Evolutionary conservation across 2,888 invertebrate species (phyloP).

Genomic region (Ectemnius lituratus): DNA sequence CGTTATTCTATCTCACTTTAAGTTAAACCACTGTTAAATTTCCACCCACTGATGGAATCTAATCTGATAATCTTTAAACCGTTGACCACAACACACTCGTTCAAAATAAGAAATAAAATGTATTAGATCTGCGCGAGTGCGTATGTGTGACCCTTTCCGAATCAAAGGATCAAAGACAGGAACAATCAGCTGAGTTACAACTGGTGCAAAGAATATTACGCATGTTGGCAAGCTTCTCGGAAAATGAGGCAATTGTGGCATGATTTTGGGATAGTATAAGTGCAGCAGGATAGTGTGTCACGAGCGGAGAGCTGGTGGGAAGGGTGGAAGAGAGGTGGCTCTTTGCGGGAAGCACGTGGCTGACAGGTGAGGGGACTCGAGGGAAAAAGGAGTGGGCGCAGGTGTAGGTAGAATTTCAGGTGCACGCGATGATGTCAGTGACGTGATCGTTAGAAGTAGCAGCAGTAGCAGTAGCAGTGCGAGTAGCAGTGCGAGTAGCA

Average conservation of each 20-base stretch:
- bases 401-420: background rate
- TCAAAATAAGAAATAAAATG: too few species aligned
- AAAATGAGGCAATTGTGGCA: background rate
- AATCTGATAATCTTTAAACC: too few species aligned
- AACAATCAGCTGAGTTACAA: background rate
- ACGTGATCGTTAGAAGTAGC: background rate
- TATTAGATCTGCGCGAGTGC: too few species aligned
- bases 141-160: too few species aligned
- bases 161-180: too few species aligned
- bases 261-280: background rate
- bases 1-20: too few species aligned
- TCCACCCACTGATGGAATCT: too few species aligned
- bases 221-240: background rate
- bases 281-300: background rate
- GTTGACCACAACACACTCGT: too few species aligned
- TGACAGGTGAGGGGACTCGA: background rate
- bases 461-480: background rate
- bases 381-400: background rate
- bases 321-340: background rate
- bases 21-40: too few species aligned
- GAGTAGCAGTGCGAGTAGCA: too few species aligned
- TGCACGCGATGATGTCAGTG: background rate
- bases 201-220: constrained; percentile 11
- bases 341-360: constrained; percentile 2
- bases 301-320: background rate